Base-by-base conservation (phyloP, 2,888 invertebrate species). In the Muscina levida region DNA sequence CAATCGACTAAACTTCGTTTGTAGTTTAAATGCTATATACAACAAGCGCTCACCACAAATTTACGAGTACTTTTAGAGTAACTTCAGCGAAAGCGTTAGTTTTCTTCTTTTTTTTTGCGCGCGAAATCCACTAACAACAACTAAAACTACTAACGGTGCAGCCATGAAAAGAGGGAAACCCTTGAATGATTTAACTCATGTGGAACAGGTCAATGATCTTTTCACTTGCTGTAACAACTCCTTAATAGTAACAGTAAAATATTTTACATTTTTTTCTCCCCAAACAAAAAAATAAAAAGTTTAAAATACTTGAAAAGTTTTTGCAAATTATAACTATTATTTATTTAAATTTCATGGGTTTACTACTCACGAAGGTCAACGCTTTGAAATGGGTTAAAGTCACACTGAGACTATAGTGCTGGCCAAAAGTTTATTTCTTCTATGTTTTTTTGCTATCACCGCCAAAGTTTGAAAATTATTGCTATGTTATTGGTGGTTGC, bases 51-150 rank as follows among this genome's bases (percentile, higher is more conserved):
- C 5, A 51, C 51, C 19, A 2, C 62, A 42, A 17, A 22, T 42
- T 62, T 39, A 42, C 31, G 62, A 19, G 74, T 31, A 8, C 8
- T 31, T 81, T 77, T 71, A 81, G 72, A 68, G 62, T 66, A 80
- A 80, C 75, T 67, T 76, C 53, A 77, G 81, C 72, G 68, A 81
- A 81, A 81, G 81, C 81, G 42, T 72, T 75, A 39, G 56, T 77
- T 68, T 39, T 62, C 22, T 37, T 42, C 3, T 31, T 59, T 56
- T 62, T 62, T 31, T 37, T 37, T 62, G n/a, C 15, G 15, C 8
- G 37, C 17, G n/a, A 39, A n/a, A n/a, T 26, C 24, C 24, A 56
- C 13, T 3, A 46, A 17, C 53, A 24, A 24, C 53, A 53, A 22
- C 11, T 17, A 11, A 15, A 46, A 22, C 62, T 13, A 56, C 56